Evolutionary conservation across 2,888 invertebrate genomes (phyloP), one percentile per base, ranked within the genome.

Genomic region (Norana najaformis): DNA sequence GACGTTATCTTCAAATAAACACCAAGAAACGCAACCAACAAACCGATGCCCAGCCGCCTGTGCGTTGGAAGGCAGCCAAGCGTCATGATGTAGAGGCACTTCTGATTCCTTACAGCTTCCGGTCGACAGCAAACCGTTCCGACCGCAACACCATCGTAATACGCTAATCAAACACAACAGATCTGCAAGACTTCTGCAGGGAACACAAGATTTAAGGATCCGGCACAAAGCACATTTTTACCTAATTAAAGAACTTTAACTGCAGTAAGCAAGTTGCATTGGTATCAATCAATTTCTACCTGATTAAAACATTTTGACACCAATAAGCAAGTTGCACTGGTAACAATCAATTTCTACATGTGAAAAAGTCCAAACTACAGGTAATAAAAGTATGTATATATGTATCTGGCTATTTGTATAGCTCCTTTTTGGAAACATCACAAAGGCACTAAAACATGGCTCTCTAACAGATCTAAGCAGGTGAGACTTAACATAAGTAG

Each of bases 61-160:
- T 85, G 85, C 2, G 85, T 85, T 36, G 85, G 85, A 18, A 85
- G 37, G 23, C 85, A 85, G 85, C 85, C 85, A 36, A 85, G 85
- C 8, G 85, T 85, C 85, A 85, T 85, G 18, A 85, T 85, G 85
- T 85, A 85, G 37, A 85, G 85, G 34, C 85, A 37, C 37, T 85
- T 85, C 85, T 85, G 85, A 0, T 20, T 35, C 20, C 37, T 23
- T 16, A 85, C 37, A 13, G 35, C 85, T 8, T 85, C 85, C 35
- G 36, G 36, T 36, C 85, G 85, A 85, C 85, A 85, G 18, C 85
- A 85, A 37, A 85, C 85, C 35, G 85, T 85, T 85, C 85, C 85
- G 35, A 85, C 85, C 30, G 37, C 37, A 35, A 37, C 85, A 36
- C 85, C 85, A 36, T 85, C 11, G 36, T 85, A 85, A 35, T 23